Evolutionary conservation across 2,113 vertebrate species (phyloP).

Genomic region (Heloderma charlesbogerti): DNA sequence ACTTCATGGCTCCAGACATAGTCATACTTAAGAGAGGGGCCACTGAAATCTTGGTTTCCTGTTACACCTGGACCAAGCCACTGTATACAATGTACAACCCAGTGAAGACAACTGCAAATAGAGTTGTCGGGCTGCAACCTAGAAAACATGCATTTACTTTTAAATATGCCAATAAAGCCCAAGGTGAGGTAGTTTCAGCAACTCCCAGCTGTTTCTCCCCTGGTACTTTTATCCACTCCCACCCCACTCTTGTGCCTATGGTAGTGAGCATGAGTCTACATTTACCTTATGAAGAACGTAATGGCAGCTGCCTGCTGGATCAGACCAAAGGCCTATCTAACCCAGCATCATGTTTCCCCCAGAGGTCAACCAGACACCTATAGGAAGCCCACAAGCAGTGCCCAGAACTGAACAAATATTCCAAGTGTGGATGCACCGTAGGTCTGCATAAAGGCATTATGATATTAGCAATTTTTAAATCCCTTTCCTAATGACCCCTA

Average conservation of each 20-base stretch:
- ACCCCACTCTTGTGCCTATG: not conserved
- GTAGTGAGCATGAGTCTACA: too few species aligned
- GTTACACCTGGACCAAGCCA: not conserved
- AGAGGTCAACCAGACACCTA: too few species aligned
- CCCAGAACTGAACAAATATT: not conserved
- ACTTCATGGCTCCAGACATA: not conserved
- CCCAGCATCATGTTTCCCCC: not conserved
- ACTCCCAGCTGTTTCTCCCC: not conserved
- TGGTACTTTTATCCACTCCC: not conserved
- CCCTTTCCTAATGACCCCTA: not conserved
- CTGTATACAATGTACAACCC: not conserved
- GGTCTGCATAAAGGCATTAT: not conserved
- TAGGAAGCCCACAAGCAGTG: too few species aligned
- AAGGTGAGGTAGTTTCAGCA: not conserved
- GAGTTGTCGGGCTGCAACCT: not conserved
- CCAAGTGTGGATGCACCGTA: not conserved
- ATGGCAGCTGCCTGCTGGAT: too few species aligned
- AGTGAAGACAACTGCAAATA: not conserved
- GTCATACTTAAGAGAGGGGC: not conserved
- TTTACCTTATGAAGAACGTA: too few species aligned
- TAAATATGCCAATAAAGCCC: not conserved
- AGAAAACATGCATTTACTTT: not conserved
- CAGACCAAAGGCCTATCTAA: not conserved
- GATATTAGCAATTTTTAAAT: not conserved
- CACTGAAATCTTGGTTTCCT: not conserved